Base-by-base conservation (phyloP, 2,888 invertebrate genomes). In the Exocentrus adspersus region DNA sequence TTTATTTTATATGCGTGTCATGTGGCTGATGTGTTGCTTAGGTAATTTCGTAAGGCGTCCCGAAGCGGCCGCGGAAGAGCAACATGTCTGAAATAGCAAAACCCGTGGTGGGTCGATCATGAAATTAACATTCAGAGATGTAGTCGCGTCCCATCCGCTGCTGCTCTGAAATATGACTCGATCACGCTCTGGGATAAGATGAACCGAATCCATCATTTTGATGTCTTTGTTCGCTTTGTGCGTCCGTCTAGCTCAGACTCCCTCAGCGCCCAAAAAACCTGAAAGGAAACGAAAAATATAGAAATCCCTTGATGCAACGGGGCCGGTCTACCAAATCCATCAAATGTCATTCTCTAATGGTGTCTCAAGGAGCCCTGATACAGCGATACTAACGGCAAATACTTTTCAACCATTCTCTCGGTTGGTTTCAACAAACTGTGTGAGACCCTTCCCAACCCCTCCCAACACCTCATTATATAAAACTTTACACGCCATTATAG, bases 131-230 rank as follows among this genome's bases (percentile, higher is more conserved):
- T 82, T 82, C 82, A 81, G 79, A 80, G 80, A 78, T 79, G 80
- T 79, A 78, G 77, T 77, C 78, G 75, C 77, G 79, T 79, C 79
- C 78, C 79, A 77, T 78, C 77, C 80, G 77, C 75, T 75, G 65
- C 70, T 67, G 77, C 75, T 77, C 80, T 83, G 82, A 83, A 83
- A 83, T 84, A 83, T 83, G 81, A 81, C 82, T 83, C 82, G 83
- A 83, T 83, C 83, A 83, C 83, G 83, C 82, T 81, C 80, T 77
- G 80, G 82, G 81, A 82, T 81, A 82, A 83, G 83, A 84, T 83
- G 84, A 83, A 83, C 82, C 80, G 79, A 80, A 84, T 83, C 80
- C 82, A 83, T 84, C 83, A 84, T 84, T 80, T 82, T 83, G 83
- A 83, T 83, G 83, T 83, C 84, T 84, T 83, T 83, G 83, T 84